Conservation (phyloP, 1,140 invertebrate genomes). For the Archegozetes longisetosus region DNA sequence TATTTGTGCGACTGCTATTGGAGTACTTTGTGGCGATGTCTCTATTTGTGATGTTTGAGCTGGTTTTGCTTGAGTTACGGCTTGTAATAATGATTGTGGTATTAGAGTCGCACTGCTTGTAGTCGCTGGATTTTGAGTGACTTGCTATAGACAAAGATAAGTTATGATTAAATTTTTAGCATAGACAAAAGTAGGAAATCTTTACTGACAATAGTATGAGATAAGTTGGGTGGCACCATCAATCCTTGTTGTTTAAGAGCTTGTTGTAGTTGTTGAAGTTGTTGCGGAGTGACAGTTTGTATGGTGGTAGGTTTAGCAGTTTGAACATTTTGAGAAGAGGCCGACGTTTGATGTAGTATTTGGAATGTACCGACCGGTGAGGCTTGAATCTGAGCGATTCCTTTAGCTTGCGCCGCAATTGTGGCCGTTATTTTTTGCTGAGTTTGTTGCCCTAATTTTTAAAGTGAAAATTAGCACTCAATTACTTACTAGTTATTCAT, state of each 20-base stretch:
- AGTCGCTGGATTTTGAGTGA: neutral
- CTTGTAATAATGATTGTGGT: neutral
- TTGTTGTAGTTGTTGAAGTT: constrained; percentile 58
- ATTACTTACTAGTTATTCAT: neutral
- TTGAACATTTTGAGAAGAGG: constrained; percentile 14
- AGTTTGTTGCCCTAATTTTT: neutral
- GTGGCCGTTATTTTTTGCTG: constrained; percentile 16
- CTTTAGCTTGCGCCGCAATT: constrained; percentile 22
- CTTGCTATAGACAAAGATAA: neutral
- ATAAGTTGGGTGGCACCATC: neutral
- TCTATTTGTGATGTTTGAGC: neutral
- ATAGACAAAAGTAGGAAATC: neutral
- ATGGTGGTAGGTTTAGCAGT: constrained; percentile 36
- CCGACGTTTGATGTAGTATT: constrained; percentile 37
- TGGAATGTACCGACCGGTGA: constrained; percentile 25
- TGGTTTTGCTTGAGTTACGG: neutral
- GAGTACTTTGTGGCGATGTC: too few species aligned
- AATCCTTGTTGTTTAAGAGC: constrained; percentile 41
- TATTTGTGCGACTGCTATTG: neutral
- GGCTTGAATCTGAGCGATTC: constrained; percentile 1
- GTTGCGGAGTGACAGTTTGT: constrained; percentile 38
- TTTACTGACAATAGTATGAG: neutral
- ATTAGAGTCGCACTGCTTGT: neutral
- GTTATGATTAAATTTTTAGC: neutral
- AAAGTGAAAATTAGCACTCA: neutral